Evolutionary conservation across 2,888 invertebrate species (phyloP).

Genomic region (Linhomoeus sp.): DNA sequence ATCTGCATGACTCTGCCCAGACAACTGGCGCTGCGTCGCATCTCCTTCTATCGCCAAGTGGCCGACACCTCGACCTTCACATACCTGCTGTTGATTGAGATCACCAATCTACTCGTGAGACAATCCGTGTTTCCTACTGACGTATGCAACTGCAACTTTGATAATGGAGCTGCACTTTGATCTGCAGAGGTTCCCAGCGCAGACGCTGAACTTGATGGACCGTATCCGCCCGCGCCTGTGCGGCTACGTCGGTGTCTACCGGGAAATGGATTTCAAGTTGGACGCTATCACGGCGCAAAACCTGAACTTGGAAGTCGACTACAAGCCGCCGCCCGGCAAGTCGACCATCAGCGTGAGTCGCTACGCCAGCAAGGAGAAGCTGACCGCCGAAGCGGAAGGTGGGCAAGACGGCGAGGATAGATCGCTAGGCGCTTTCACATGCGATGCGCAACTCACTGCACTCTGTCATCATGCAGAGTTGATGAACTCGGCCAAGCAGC

Average conservation of each 20-base stretch:
- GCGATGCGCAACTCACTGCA: too few relatives aligned
- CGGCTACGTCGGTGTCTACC: constrained; percentile 13
- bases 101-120: constrained; percentile 11
- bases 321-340: neutral
- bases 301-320: neutral
- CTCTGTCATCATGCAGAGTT: too few relatives aligned
- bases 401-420: neutral
- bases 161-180: neutral
- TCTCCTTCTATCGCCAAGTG: constrained; percentile 13
- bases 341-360: neutral
- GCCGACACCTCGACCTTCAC: constrained; percentile 10
- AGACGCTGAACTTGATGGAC: constrained; percentile 13
- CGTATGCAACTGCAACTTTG: neutral
- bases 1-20: constrained; percentile 11
- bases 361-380: neutral
- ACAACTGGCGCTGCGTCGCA: constrained; percentile 10
- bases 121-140: neutral
- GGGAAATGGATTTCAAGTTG: constrained; percentile 11
- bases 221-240: constrained; percentile 13
- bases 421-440: too few relatives aligned
- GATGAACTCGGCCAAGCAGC: too few relatives aligned
- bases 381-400: neutral
- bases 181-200: constrained; percentile 10
- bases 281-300: neutral
- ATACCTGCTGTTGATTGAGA: constrained; percentile 13